phyloP scores from a whole-genome alignment of 2,113 vertebrate species.

The Morone saxatilis region DNA sequence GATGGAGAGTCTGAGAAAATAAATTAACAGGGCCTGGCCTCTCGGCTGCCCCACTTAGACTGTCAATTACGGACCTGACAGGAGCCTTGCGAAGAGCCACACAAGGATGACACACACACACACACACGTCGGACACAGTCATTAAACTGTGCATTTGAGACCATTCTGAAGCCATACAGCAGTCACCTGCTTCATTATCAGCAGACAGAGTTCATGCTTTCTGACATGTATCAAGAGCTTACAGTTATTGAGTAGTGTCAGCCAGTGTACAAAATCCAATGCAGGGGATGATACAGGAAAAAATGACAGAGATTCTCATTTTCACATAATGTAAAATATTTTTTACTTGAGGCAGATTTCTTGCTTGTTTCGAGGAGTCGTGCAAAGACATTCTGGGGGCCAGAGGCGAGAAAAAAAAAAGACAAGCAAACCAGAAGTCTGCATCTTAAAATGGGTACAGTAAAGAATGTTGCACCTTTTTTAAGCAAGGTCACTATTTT shows the following conservation, averaged over 20 bases:
- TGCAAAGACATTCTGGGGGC: constrained; percentile 22
- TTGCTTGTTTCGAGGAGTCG: constrained; percentile 11
- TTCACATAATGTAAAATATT: constrained; percentile 18
- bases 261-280: constrained; percentile 56
- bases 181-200: constrained; percentile 92
- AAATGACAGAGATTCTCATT: constrained; percentile 36
- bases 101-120: constrained; percentile 85
- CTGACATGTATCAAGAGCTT: constrained; percentile 85
- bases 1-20: constrained; percentile 93
- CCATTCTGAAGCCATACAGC: constrained; percentile 85
- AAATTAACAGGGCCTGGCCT: constrained; percentile 95
- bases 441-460: neutral
- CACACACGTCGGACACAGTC: constrained; percentile 76
- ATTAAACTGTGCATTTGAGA: constrained; percentile 87
- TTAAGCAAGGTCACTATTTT: constrained; percentile 46
- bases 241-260: constrained; percentile 80
- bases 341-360: constrained; percentile 2
- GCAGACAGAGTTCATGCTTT: constrained; percentile 86
- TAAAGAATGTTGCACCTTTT: constrained; percentile 7
- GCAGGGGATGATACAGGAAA: constrained; percentile 39
- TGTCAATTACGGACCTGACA: constrained; percentile 94
- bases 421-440: neutral
- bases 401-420: neutral
- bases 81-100: constrained; percentile 87
- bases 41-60: constrained; percentile 94